phyloP scores from a whole-genome alignment of 2,113 vertebrate genomes.

The Brachirus orientalis region DNA sequence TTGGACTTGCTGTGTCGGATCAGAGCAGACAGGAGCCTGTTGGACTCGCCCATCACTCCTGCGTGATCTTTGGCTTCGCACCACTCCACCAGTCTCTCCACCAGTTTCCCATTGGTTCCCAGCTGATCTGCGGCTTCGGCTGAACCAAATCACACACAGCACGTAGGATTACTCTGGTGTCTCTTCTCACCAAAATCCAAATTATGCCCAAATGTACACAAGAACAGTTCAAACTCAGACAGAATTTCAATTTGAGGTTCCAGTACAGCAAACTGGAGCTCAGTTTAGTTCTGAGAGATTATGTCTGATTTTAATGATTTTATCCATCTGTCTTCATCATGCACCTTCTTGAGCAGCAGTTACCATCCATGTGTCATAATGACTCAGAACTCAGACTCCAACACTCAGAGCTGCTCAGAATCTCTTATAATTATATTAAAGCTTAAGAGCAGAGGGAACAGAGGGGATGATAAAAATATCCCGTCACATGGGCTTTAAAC shows the following conservation, averaged over 20 bases:
- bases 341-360: background rate
- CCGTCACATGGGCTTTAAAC: background rate
- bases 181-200: background rate
- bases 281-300: background rate
- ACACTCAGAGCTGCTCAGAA: background rate
- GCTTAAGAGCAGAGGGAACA: background rate
- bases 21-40: conserved; percentile 95
- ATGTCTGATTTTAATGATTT: background rate
- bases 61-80: conserved; percentile 98
- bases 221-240: too few species aligned
- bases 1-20: conserved; percentile 99
- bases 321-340: conserved; percentile 4
- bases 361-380: background rate
- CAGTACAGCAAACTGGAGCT: background rate
- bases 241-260: too few species aligned
- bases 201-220: background rate
- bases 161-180: background rate
- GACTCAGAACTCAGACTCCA: conserved; percentile 3
- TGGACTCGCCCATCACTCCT: conserved; percentile 98
- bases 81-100: conserved; percentile 96
- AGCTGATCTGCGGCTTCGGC: conserved; percentile 96
- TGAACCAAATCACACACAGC: conserved; percentile 61
- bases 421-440: background rate
- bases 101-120: conserved; percentile 92
- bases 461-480: background rate